Evolutionary conservation across 2,888 invertebrate genomes (phyloP).

Genomic region (Drosophila pseudotalamancana): DNA sequence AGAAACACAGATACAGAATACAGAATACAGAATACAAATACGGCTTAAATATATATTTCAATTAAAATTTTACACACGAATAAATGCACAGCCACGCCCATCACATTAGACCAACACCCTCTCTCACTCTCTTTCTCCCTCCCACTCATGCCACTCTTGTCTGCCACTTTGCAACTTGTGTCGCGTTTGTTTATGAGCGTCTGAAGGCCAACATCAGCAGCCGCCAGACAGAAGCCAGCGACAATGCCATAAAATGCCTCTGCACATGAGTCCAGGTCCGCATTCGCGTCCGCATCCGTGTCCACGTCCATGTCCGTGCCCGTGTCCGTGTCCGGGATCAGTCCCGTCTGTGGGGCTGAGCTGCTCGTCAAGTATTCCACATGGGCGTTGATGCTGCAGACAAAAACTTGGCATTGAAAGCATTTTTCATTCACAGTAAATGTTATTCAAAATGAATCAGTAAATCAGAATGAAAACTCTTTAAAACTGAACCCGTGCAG

Average conservation of each 20-base stretch:
- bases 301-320: neutral
- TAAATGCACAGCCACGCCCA: conserved; percentile 73
- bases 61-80: conserved; percentile 78
- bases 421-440: neutral
- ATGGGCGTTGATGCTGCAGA: neutral
- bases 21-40: conserved; percentile 8
- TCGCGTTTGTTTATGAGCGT: conserved; percentile 68
- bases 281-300: neutral
- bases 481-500: neutral
- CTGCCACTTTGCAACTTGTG: conserved; percentile 43
- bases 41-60: conserved; percentile 75
- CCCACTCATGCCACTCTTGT: neutral
- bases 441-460: too few relatives aligned
- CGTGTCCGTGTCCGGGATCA: conserved; percentile 28
- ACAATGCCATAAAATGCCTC: conserved; percentile 48
- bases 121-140: neutral
- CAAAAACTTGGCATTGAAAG: conserved; percentile 13
- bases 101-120: conserved; percentile 55
- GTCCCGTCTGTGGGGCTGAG: conserved; percentile 1
- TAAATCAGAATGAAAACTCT: neutral
- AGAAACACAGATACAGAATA: conserved; percentile 3
- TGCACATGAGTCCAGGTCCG: conserved; percentile 21
- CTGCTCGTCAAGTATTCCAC: neutral
- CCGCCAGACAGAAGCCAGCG: conserved; percentile 40
- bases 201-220: conserved; percentile 65